A percentile compares a stretch with the other conserved stretches of the same genome.
Evolutionary conservation across 2,888 invertebrate species (phyloP).

Genomic region (Pyrrhosoma nymphula): DNA sequence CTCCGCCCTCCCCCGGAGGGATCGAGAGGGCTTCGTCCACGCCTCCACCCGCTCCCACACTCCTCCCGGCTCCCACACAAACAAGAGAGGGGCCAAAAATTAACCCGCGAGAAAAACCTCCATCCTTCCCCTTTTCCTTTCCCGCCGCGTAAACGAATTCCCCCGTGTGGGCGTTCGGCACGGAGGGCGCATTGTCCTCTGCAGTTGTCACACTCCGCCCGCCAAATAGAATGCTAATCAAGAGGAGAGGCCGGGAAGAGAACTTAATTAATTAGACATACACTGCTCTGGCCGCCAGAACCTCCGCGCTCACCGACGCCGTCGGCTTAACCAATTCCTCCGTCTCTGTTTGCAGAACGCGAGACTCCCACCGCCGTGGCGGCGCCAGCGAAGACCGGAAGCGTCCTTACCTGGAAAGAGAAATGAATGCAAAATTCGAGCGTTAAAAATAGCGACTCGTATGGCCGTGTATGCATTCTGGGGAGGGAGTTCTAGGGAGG

Average conservation of each 20-base stretch:
- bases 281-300: background rate
- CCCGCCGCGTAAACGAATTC: background rate
- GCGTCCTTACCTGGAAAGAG: background rate
- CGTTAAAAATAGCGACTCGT: too few species aligned
- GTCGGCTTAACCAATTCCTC: too few species aligned
- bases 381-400: background rate
- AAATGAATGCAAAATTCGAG: background rate
- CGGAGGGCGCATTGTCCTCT: too few species aligned
- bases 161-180: background rate
- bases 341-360: background rate
- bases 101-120: background rate
- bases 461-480: too few species aligned
- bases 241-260: background rate
- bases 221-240: background rate
- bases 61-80: background rate
- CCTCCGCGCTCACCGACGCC: background rate
- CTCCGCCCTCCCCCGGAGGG: too few species aligned
- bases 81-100: background rate
- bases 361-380: background rate
- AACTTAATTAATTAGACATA: background rate
- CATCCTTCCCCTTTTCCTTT: background rate
- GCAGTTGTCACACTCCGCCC: background rate
- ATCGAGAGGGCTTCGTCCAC: background rate
- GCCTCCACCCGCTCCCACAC: background rate
- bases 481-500: too few species aligned